Evolutionary conservation across 2,797 vertebrate species (phyloP).

Genomic region (Gastrophryne carolinensis): DNA sequence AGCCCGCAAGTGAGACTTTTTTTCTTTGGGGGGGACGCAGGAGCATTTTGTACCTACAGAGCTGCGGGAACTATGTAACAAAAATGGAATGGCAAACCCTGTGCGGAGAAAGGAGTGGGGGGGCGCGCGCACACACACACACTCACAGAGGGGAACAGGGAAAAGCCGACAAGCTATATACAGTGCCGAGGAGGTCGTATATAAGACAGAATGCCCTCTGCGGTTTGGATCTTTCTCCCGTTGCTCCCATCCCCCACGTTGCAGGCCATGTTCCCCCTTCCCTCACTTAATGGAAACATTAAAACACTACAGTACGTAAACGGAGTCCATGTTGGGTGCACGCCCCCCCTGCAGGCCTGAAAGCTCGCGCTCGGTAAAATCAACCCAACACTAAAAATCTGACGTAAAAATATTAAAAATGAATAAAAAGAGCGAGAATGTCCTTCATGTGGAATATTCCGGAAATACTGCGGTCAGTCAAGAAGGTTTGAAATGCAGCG

Average conservation of each 20-base stretch:
- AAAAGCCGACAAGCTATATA: not conserved
- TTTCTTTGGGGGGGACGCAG: not conserved
- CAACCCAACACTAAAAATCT: too few species aligned
- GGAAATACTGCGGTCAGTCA: not conserved
- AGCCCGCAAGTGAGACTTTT: not conserved
- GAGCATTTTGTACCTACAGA: not conserved
- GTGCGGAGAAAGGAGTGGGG: not conserved
- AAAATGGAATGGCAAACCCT: slow-evolving; percentile 13
- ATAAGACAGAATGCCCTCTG: not conserved
- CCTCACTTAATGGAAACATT: not conserved
- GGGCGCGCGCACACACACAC: too few species aligned
- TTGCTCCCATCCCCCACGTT: too few species aligned
- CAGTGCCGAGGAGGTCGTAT: not conserved
- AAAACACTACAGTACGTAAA: slow-evolving; percentile 41
- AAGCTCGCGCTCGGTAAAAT: slow-evolving; percentile 10
- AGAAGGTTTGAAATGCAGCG: slow-evolving; percentile 33
- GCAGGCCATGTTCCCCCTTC: not conserved
- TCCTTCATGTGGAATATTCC: not conserved
- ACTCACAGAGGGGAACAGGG: too few species aligned
- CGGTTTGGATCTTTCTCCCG: too few species aligned
- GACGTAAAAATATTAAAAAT: too few species aligned
- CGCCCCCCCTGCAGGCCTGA: not conserved
- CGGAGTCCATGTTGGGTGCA: not conserved
- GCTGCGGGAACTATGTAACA: not conserved
- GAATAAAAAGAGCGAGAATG: too few species aligned